A percentile compares a stretch with the other conserved stretches of the same genome.
Conservation (phyloP, 2,797 vertebrate species). For the Sebastes trivittatus region DNA sequence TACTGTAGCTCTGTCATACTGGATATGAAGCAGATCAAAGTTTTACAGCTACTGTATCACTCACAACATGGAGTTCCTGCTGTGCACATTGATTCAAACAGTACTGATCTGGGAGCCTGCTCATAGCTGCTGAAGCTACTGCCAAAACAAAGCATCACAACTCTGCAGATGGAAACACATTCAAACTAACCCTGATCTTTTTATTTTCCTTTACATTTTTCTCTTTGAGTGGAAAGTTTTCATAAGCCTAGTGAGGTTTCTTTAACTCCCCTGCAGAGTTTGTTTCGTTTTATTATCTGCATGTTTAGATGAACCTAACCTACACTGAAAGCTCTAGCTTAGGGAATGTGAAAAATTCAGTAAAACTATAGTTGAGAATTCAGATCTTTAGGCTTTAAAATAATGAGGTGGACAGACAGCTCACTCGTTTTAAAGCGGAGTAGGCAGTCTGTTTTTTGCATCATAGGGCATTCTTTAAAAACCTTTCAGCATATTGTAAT, state of each 20-base stretch:
- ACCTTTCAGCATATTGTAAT: too few relatives aligned
- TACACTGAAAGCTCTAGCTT: background rate
- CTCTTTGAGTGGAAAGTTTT: background rate
- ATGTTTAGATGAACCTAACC: conserved; percentile 2
- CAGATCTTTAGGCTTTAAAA: background rate
- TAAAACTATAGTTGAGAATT: background rate
- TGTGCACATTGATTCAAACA: conserved; percentile 6
- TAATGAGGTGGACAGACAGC: background rate
- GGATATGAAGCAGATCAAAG: conserved; percentile 24
- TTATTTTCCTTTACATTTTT: background rate
- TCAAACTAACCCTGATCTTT: background rate
- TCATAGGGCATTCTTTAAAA: too few relatives aligned
- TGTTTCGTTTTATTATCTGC: background rate
- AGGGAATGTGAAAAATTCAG: background rate
- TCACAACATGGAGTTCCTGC: conserved; percentile 24
- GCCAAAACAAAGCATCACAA: conserved; percentile 23
- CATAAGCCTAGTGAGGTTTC: background rate
- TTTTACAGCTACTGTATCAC: conserved; percentile 7
- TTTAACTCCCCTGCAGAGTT: background rate
- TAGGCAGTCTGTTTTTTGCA: too few relatives aligned
- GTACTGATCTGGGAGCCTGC: conserved; percentile 5
- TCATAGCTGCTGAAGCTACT: background rate
- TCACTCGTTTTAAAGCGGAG: background rate
- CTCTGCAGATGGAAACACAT: background rate
- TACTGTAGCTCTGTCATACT: background rate